Percentiles rank a stretch among this genome's conserved stretches.
phyloP scores from a whole-genome alignment of 2,888 invertebrate species.

The Argyresthia goedartella region DNA sequence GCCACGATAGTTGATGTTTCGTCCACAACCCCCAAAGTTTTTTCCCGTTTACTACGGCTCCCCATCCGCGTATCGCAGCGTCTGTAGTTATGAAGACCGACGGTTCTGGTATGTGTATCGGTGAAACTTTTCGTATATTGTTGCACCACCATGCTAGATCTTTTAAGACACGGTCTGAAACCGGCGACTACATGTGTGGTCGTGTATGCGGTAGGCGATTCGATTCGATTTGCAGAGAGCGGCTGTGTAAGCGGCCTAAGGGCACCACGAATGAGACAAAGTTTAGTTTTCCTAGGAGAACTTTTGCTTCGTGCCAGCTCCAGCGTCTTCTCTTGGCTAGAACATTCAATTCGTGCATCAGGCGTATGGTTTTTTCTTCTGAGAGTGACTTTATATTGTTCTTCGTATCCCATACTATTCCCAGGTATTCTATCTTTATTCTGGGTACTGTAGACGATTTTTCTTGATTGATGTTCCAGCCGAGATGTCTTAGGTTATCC shows the following conservation, averaged over 20 bases:
- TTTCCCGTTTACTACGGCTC: background rate
- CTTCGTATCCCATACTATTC: slow-evolving; percentile 5
- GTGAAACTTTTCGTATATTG: background rate
- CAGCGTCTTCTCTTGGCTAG: background rate
- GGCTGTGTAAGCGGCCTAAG: background rate
- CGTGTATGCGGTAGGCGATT: background rate
- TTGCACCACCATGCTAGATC: background rate
- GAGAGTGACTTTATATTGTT: slow-evolving; percentile 2
- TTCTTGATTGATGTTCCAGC: slow-evolving; percentile 4
- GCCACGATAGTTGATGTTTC: background rate
- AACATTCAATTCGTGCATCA: background rate
- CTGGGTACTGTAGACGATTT: slow-evolving; percentile 3
- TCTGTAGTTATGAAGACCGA: slow-evolving; percentile 1
- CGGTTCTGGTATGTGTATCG: background rate
- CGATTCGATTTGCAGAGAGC: background rate
- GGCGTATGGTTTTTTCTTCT: background rate
- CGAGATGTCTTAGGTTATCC: background rate
- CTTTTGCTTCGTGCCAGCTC: background rate
- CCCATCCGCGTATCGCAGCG: background rate
- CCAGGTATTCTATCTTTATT: slow-evolving; percentile 6
- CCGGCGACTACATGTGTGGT: background rate
- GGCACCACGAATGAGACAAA: background rate
- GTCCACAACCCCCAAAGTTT: background rate
- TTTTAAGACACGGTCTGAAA: background rate
- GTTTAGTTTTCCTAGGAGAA: background rate